These are phyloP conservation scores for Heliconius ismenius DNA, from an alignment of 2,888 invertebrate genomes.

Conservation along the genomic window DNA sequence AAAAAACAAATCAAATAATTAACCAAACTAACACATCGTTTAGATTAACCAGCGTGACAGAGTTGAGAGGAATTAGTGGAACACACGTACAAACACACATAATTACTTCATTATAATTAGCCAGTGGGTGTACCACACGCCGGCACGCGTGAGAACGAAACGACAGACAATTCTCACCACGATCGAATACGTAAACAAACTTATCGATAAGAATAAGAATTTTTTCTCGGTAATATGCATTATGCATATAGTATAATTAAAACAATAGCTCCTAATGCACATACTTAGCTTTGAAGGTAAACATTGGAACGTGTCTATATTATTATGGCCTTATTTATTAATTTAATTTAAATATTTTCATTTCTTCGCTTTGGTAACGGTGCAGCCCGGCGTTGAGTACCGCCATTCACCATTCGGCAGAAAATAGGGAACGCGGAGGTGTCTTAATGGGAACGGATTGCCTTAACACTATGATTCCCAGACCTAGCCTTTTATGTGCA, in stretches of 20 bases:
- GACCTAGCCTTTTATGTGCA: too few relatives aligned
- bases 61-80: constrained; percentile 23
- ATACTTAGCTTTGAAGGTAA: neutral
- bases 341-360: too few relatives aligned
- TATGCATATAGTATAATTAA: constrained; percentile 24
- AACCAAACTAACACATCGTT: neutral
- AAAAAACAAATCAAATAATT: neutral
- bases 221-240: constrained; percentile 31
- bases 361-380: too few relatives aligned
- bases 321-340: too few relatives aligned
- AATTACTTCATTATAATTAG: constrained; percentile 67
- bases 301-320: constrained; percentile 14
- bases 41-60: constrained; percentile 1
- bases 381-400: too few relatives aligned
- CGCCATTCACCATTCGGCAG: too few relatives aligned
- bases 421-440: too few relatives aligned
- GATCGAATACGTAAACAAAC: constrained; percentile 36
- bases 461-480: too few relatives aligned
- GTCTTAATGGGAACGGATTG: too few relatives aligned
- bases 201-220: constrained; percentile 27
- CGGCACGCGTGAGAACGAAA: constrained; percentile 69
- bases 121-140: constrained; percentile 34
- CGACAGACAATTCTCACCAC: constrained; percentile 43
- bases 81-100: constrained; percentile 47
- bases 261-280: constrained; percentile 12